Evolutionary conservation across 2,113 vertebrate species (phyloP).

Genomic region (Blennius ocellaris): DNA sequence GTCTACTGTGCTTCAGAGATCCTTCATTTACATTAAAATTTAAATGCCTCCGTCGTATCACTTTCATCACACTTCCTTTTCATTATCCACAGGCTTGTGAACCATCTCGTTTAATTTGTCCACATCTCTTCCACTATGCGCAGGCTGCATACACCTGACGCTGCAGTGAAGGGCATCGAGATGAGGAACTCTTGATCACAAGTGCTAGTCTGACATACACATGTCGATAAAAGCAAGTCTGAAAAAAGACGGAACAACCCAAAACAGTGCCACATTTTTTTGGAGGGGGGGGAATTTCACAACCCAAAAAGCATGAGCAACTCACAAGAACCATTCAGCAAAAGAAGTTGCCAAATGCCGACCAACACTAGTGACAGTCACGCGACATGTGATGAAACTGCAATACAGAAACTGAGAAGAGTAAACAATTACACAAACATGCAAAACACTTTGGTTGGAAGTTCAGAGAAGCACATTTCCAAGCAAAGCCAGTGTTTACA

Average conservation of each 20-base stretch:
- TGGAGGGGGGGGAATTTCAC: neutral
- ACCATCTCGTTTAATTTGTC: constrained; percentile 31
- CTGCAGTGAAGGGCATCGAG: neutral
- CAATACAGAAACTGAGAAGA: constrained; percentile 64
- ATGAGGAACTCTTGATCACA: neutral
- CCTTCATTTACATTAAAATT: constrained; percentile 83
- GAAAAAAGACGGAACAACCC: constrained; percentile 17
- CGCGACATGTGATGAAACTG: constrained; percentile 65
- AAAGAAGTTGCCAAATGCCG: constrained; percentile 57
- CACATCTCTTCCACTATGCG: neutral
- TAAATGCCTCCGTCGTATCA: constrained; percentile 70
- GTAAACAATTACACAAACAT: constrained; percentile 82
- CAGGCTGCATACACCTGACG: neutral
- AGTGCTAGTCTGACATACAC: constrained; percentile 6
- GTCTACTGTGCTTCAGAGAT: constrained; percentile 80
- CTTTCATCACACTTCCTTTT: constrained; percentile 67
- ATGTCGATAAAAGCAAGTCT: constrained; percentile 17
- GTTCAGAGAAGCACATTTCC: constrained; percentile 68
- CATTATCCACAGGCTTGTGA: constrained; percentile 53
- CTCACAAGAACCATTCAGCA: constrained; percentile 50
- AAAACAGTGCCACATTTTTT: constrained; percentile 20
- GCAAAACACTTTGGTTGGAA: constrained; percentile 85
- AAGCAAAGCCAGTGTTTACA: constrained; percentile 76
- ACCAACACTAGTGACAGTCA: constrained; percentile 58
- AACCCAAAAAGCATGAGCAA: constrained; percentile 16